Evolutionary conservation across 2,113 vertebrate genomes (phyloP), one percentile per base, ranked within the genome.

Genomic region (Hystrix brachyura): DNA sequence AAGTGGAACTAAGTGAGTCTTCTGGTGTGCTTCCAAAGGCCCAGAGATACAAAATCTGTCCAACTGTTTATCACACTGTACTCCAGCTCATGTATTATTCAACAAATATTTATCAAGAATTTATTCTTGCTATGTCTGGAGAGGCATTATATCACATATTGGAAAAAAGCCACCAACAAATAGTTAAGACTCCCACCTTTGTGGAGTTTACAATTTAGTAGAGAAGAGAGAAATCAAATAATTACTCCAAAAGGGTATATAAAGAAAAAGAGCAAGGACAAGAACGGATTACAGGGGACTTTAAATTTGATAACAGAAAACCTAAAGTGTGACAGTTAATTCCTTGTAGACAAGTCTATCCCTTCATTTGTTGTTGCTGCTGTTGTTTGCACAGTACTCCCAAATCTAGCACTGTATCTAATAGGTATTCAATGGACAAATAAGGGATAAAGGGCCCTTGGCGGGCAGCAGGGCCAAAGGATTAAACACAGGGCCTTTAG

Each of bases 221-320:
- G 15, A 84, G 59, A 79, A 79, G 82, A 83, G 57, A 78, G 19
- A 95, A 84, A 48, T 93, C 60, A 93, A 84, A 60, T n/a, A 89
- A 78, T 83, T 83, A 78, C 17, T 89, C 60, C 78, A 84, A 60
- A 89, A 74, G 69, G 43, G 43, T 10, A 64, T 1, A 15, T 38
- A 43, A 76, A 67, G 48, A 60, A 67, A 87, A 65, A 87, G 15
- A 67, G 27, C 25, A 88, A 74, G 38, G 38, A 81, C 2, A 67
- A 51, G 29, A 65, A 43, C 87, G 85, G 69, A 93, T 92, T 76
- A 59, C 25, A 88, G 11, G 2, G 43, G 27, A 83, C 43, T 65
- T 78, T 60, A 90, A 94, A 29, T 48, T 21, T 57, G 80, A 34
- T 7, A 84, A 76, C 19, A 46, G 74, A 90, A 83, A 60, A 95